Base-by-base conservation (phyloP, 2,888 invertebrate species). In the Chaetoderma sp. region DNA sequence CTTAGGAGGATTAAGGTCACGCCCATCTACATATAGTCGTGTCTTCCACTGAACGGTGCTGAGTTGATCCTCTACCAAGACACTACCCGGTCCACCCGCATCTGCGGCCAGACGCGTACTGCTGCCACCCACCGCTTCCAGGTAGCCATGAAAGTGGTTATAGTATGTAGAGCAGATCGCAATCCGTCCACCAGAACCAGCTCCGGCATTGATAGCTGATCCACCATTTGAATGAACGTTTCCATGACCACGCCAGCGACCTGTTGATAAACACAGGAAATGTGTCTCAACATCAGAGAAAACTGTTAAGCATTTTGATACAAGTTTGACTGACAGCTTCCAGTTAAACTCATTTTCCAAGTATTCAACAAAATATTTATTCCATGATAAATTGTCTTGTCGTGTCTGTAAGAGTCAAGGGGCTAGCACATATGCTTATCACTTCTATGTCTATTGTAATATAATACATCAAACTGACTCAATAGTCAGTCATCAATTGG, bases 51-150 rank as follows among this genome's bases (percentile, higher is more conserved):
- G 57, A 25, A 63, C 67, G 21, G 47, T 42, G 28, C 57, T 60
- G 3, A 69, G 27, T 30, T 67, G 71, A 56, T 78, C 78, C 57
- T 79, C 79, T 4, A 79, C 60, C 52, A 78, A 78, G 10, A 79
- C 78, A 1, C 78, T 75, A 0, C 80, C 80, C 16, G 80, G 78
- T 13, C 80, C 80, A 16, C 78, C 80, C n/a, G 67, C 58, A 57
- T 78, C 77, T 8, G 70, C 72, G 8, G 67, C 65, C 18, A 33
- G 30, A 1, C 42, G 67, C 10, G 72, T 64, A 8, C 74, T 73
- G 2, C 55, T 58, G 8, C 63, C 62, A 23, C 78, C 78, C 64
- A 72, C 65, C 1, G 79, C 80, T 52, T 70, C 58, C 1, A 74
- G 44, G n/a, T 52, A 33, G 8, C 80, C 80, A 16, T 72, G 67